A percentile compares a stretch with the other conserved stretches of the same genome.
These are phyloP conservation scores for Copidosoma floridanum DNA, from an alignment of 1,140 invertebrate genomes.

Conservation along the genomic window DNA sequence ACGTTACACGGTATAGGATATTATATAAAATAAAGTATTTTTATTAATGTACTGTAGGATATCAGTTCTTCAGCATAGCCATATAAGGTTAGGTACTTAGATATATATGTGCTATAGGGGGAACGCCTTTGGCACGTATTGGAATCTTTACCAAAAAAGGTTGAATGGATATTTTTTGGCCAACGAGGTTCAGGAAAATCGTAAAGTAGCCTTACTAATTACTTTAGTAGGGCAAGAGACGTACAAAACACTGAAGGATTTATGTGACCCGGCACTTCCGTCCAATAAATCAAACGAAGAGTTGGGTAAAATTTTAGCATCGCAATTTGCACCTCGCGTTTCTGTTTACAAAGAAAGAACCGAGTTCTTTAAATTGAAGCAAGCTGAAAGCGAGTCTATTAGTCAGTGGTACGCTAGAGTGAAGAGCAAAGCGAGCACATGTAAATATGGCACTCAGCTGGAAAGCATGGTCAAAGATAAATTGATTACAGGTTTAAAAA, in stretches of 20 bases:
- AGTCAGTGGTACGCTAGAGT: constrained; percentile 31
- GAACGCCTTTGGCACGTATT: too few species aligned
- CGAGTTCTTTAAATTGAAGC: constrained; percentile 31
- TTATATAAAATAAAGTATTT: too few species aligned
- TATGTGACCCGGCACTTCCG: constrained; percentile 29
- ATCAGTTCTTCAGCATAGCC: too few species aligned
- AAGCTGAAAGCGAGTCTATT: constrained; percentile 26
- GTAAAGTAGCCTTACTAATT: constrained; percentile 28
- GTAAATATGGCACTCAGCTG: constrained; percentile 28
- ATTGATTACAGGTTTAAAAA: constrained; percentile 25
- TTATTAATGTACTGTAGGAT: too few species aligned
- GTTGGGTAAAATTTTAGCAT: constrained; percentile 21
- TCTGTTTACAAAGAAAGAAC: constrained; percentile 28
- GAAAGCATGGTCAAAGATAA: constrained; percentile 28
- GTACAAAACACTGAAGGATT: constrained; percentile 27
- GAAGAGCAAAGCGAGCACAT: constrained; percentile 24
- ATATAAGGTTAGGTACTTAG: too few species aligned
- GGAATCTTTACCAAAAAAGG: constrained; percentile 6
- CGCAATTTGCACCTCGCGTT: constrained; percentile 26
- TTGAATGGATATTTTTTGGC: constrained; percentile 32
- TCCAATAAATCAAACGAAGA: constrained; percentile 28
- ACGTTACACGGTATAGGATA: too few species aligned
- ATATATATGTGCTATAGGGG: too few species aligned
- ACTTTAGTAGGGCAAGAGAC: constrained; percentile 21
- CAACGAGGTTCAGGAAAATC: constrained; percentile 20